These are phyloP conservation scores for Amblyjoppa proteus DNA, from an alignment of 2,888 invertebrate species.

Conservation along the genomic window DNA sequence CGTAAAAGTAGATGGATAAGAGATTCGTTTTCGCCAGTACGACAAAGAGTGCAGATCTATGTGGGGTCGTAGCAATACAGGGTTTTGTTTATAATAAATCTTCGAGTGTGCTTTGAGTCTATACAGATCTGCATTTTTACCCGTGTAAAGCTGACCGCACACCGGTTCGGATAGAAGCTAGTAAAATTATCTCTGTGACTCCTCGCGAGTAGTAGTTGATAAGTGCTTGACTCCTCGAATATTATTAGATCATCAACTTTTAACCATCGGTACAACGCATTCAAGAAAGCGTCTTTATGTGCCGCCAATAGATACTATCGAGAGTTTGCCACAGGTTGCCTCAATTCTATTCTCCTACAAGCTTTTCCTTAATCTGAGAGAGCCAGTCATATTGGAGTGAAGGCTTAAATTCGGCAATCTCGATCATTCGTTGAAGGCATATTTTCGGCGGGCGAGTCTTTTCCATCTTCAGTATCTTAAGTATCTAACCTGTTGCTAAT, in stretches of 20 bases:
- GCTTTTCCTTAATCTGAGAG: not conserved
- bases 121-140: conserved; percentile 41
- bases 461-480: conserved; percentile 35
- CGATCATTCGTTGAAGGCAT: not conserved
- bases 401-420: not conserved
- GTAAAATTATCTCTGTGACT: not conserved
- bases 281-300: conserved; percentile 13
- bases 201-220: not conserved
- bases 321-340: conserved; percentile 1
- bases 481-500: conserved; percentile 11
- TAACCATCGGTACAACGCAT: not conserved
- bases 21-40: not conserved
- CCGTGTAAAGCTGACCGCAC: conserved; percentile 12
- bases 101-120: conserved; percentile 4
- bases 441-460: conserved; percentile 26
- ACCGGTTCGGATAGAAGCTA: conserved; percentile 17
- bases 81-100: conserved; percentile 16
- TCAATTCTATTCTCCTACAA: not conserved
- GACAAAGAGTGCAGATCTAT: conserved; percentile 5
- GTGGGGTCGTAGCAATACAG: conserved; percentile 9
- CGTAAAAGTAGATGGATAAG: not conserved
- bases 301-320: not conserved
- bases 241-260: not conserved
- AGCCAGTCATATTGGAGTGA: conserved; percentile 30
- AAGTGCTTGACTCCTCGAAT: conserved; percentile 10